Evolutionary conservation across 2,888 invertebrate genomes (phyloP), one percentile per base, ranked within the genome.

Genomic region (Drymonia ruficornis): DNA sequence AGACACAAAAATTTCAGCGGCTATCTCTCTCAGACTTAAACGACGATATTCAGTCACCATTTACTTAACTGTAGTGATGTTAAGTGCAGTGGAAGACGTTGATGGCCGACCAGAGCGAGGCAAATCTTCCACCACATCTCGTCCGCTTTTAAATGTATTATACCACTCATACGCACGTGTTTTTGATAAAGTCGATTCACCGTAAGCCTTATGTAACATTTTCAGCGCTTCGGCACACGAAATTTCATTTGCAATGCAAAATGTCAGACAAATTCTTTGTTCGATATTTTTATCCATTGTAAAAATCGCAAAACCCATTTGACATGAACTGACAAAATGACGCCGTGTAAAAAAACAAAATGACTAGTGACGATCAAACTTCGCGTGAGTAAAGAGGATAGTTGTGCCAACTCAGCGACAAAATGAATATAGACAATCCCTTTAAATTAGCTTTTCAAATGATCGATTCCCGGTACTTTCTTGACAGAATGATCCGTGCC

Each of bases 181-280:
- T 56, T 61, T 58, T 59, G 52, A 55, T 56, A 55, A 52, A 54
- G 19, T 56, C 49, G 50, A 58, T 56, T 59, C 59, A 61, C 54
- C 55, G 48, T 50, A 61, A 61, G 55, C 36, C 36, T 36, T 36
- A 53, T 64, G 61, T 52, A 59, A 59, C 53, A 59, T 59, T 60
- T 63, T 69, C 51, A 57, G 56, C 49, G 57, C 55, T 53, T 63
- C 54, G n/a, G 59, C 56, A 64, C 53, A 64, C 54, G 51, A 64
- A 61, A 59, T 63, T 63, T 57, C 58, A 61, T 65, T 62, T 45
- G 63, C 57, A 50, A 67, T 61, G 55, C 65, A 67, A 55, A 55
- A 51, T 55, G 48, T 51, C 44, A 55, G 51, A 49, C 55, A 50
- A 51, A 44, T 36, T 51, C 42, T 48, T 55, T 51, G 55, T 51